Conservation (phyloP, 1,140 invertebrate genomes). For the Meloidogyne chitwoodi region DNA sequence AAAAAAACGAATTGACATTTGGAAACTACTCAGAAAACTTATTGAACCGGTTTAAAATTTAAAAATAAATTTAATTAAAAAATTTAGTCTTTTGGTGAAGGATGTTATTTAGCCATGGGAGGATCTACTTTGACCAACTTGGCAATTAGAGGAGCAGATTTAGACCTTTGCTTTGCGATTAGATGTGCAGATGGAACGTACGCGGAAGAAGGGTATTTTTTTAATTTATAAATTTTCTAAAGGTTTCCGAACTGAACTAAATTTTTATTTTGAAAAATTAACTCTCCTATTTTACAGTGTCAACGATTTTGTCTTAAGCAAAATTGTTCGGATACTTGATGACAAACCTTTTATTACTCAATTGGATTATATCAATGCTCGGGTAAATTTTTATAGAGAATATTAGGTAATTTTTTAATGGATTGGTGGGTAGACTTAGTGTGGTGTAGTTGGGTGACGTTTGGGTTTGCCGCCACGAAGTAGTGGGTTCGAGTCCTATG, state of each 20-base stretch:
- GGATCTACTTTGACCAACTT: conserved; percentile 31
- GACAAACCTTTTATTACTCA: conserved; percentile 10
- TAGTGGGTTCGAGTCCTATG: not conserved
- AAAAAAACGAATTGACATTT: not conserved
- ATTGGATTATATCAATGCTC: conserved; percentile 3
- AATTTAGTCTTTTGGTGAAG: conserved; percentile 2
- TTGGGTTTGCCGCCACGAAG: not conserved
- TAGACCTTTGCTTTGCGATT: conserved; percentile 28
- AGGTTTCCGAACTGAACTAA: too few species aligned
- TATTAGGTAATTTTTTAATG: too few species aligned
- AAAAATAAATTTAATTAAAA: not conserved
- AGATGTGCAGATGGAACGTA: conserved; percentile 16
- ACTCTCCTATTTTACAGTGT: not conserved
- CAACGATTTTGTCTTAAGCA: conserved; percentile 2
- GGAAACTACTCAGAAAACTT: not conserved
- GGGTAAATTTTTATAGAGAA: conserved; percentile 5
- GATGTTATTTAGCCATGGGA: conserved; percentile 27
- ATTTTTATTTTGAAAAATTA: too few species aligned
- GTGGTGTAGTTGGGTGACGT: too few species aligned
- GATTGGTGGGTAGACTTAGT: too few species aligned
- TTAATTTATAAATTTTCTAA: not conserved
- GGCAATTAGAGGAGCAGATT: conserved; percentile 27
- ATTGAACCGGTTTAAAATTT: conserved; percentile 1
- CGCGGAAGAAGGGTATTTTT: conserved; percentile 25
- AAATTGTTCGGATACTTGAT: conserved; percentile 7